A percentile compares a stretch with the other conserved stretches of the same genome.
Evolutionary conservation across 2,888 invertebrate genomes (phyloP).

Genomic region (Suillia variegata): DNA sequence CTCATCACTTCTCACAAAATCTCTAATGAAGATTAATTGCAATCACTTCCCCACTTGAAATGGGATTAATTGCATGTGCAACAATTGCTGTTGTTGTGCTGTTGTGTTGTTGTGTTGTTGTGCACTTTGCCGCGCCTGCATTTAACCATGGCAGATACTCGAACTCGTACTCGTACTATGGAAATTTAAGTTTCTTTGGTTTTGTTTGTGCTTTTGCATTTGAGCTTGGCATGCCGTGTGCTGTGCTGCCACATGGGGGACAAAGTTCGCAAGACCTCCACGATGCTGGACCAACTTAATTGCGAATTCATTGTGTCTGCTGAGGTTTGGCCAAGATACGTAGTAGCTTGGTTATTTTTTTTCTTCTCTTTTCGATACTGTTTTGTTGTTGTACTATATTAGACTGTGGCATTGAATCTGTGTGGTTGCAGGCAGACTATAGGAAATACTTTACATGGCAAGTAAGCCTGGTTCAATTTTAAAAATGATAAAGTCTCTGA

Average conservation of each 20-base stretch:
- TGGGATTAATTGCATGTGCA: slow-evolving; percentile 51
- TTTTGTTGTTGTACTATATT: neutral
- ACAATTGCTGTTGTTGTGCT: slow-evolving; percentile 13
- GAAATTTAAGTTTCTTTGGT: too few relatives aligned
- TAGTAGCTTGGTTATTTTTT: too few relatives aligned
- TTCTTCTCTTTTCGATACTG: too few relatives aligned
- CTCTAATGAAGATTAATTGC: slow-evolving; percentile 61
- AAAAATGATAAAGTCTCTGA: too few relatives aligned
- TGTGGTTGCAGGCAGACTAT: too few relatives aligned
- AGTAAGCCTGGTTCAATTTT: too few relatives aligned
- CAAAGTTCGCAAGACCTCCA: slow-evolving; percentile 54
- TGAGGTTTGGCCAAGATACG: neutral
- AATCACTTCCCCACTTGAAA: slow-evolving; percentile 56
- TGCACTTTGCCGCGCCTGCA: too few relatives aligned
- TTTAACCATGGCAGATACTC: too few relatives aligned
- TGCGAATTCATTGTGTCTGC: slow-evolving; percentile 42
- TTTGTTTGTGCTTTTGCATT: neutral
- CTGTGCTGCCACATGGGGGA: slow-evolving; percentile 39
- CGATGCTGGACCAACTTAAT: slow-evolving; percentile 48
- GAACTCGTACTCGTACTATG: neutral
- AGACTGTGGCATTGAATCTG: neutral
- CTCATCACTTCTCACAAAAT: too few relatives aligned
- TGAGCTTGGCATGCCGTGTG: too few relatives aligned
- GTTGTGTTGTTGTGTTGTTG: too few relatives aligned
- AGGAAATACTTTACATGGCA: too few relatives aligned